Base-by-base conservation (phyloP, 1,140 invertebrate species). In the Zaprionus nigranus region DNA sequence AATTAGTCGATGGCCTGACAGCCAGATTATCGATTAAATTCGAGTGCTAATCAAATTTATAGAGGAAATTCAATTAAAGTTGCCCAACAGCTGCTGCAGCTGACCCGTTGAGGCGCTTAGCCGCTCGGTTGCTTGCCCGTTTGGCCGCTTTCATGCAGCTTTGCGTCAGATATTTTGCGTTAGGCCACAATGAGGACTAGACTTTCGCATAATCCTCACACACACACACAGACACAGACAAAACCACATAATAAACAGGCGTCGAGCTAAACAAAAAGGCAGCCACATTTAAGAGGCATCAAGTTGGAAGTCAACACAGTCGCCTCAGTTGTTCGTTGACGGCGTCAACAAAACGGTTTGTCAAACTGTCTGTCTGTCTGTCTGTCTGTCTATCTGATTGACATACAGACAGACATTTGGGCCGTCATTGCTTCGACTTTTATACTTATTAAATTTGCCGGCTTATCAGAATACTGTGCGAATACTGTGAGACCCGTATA, bases 31-130 rank as follows among this genome's bases (percentile, higher is more conserved):
- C 81, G 75, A 81, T 82, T 74, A 74, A 90, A 88, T 70, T 63
- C 66, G 53, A 53, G 53, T 56, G 34, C 75, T 80, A 87, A 88
- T 88, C 85, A 90, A 88, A 84, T 75, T 83, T 85, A 67, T 74
- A 73, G 66, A 63, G 66, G 60, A 75, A 90, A 79, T 90, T 81
- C 75, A 83, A 88, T 90, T 88, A 85, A 88, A 90, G 84, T 90
- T 75, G 81, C 72, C 73, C 77, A 72, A 73, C 68, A 77, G 64
- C 63, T 65, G 56, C 36, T 51, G 43, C 46, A 38, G 49, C 26
- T 34, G 20, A 20, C 53, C 15, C n/a, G 20, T 36, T 51, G n/a
- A 17, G 40, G 13, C 20, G 46, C 46, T 51, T 51, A 51, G 46
- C 20, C 20, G 46, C 46, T 51, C 20, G 11, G 46, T 11, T 46